Conservation (phyloP, 2,888 invertebrate species). For the Polylopha cassiicola region DNA sequence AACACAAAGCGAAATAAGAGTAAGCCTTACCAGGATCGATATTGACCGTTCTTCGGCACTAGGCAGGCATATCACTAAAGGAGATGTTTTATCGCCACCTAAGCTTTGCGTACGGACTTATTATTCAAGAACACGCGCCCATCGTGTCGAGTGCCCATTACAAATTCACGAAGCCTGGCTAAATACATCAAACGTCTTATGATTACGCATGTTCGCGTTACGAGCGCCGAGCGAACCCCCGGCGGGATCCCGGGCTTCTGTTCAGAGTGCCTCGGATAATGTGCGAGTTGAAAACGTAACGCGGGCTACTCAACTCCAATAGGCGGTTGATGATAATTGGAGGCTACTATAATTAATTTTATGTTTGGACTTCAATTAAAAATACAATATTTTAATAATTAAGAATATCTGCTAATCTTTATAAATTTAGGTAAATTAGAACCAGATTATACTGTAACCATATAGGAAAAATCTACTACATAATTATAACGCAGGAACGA, state of each 20-base stretch:
- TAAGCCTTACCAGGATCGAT: slow-evolving; percentile 6
- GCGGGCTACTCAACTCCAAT: no score
- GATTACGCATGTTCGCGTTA: slow-evolving; percentile 35
- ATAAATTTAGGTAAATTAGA: no score
- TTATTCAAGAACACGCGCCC: slow-evolving; percentile 28
- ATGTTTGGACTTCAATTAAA: no score
- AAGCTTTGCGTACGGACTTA: slow-evolving; percentile 18
- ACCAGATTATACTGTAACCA: no score
- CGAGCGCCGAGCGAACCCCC: slow-evolving; percentile 27
- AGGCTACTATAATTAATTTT: slow-evolving; percentile 1
- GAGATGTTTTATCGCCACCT: slow-evolving; percentile 14
- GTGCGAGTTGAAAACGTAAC: neutral
- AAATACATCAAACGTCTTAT: slow-evolving; percentile 37
- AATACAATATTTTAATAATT: no score
- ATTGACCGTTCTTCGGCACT: slow-evolving; percentile 10
- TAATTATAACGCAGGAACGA: no score
- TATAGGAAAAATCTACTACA: no score
- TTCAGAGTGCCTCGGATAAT: slow-evolving; percentile 11
- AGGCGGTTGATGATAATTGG: slow-evolving; percentile 1
- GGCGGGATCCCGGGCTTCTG: slow-evolving; percentile 1
- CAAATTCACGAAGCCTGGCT: slow-evolving; percentile 25
- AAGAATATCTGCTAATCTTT: neutral
- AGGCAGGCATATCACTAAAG: slow-evolving; percentile 10
- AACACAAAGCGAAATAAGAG: no score
- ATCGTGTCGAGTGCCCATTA: slow-evolving; percentile 23